Base-by-base conservation (phyloP, 2,797 vertebrate genomes). In the Catamblyrhynchus diadema region DNA sequence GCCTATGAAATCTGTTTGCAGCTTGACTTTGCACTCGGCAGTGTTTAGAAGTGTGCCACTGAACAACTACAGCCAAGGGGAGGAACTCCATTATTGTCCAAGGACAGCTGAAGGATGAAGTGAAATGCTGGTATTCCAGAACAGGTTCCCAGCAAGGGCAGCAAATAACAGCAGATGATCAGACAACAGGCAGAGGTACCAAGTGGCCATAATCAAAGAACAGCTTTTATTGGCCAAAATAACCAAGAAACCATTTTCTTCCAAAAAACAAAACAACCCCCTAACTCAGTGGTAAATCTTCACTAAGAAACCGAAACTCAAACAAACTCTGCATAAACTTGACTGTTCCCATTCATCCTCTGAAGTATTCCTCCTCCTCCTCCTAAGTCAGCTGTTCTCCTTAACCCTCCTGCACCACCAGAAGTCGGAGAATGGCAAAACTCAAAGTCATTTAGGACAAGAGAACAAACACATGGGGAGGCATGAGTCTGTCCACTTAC, bases 211-310 rank as follows among this genome's bases (percentile, higher is more conserved):
- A 94, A 83, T 64, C 57, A 87, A 89, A 81, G 27, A 94, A 93
- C 39, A 78, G 64, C 32, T 95, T 97, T 97, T 97, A 97, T 96
- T 97, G 89, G 84, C 50, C 72, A 92, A 69, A 89, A 81, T 81
- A 91, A 92, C 59, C 66, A 95, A 90, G 62, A 86, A 96, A 83
- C 22, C 35, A 61, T 86, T 92, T 93, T 69, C 19, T 93, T 90
- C 35, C 74, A 74, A 85, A 39, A 93, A 91, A 91, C 51, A 83
- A 81, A 90, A 75, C 71, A 32, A 84, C 62, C 9, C 14, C 25
- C 6, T 56, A 91, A 80, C 44, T 67, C n/a, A 64, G 50, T 11
- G 13, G 65, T 27, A 90, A 91, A 85, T n/a, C 37, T 92, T 81
- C 90, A 85, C 82, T 86, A 92, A 92, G 78, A 50, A 95, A 89